Evolutionary conservation across 2,797 vertebrate genomes (phyloP).

Genomic region (Phataginus tricuspis): DNA sequence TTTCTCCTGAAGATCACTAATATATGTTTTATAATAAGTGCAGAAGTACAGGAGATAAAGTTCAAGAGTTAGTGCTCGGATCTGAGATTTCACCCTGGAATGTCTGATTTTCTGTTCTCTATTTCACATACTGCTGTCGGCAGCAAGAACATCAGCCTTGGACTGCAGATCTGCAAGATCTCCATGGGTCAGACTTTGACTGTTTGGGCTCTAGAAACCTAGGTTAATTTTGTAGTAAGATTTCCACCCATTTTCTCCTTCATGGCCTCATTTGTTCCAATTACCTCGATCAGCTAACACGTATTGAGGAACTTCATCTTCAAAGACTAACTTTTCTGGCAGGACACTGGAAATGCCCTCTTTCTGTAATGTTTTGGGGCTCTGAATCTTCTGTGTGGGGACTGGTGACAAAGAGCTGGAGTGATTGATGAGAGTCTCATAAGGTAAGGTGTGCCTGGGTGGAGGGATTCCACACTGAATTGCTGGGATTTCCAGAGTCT

Average conservation of each 20-base stretch:
- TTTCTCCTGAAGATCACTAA: background rate
- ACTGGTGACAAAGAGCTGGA: fast-evolving
- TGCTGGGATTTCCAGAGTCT: background rate
- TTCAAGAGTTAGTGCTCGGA: too few relatives aligned
- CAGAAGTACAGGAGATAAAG: too few relatives aligned
- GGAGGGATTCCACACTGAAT: background rate
- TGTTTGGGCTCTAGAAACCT: background rate
- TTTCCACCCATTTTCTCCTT: background rate
- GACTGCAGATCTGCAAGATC: background rate
- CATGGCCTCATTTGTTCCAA: background rate
- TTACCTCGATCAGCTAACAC: constrained; percentile 59
- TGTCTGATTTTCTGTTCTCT: background rate
- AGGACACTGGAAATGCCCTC: background rate
- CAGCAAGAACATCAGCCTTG: background rate
- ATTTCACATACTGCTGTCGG: background rate
- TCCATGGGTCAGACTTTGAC: background rate
- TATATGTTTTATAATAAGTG: background rate
- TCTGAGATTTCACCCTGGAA: background rate
- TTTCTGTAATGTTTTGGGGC: fast-evolving
- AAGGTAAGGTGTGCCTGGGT: background rate
- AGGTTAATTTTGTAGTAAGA: background rate
- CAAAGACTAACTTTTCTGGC: fast-evolving
- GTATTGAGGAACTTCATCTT: background rate
- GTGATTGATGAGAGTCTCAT: fast-evolving
- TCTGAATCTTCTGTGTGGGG: fast-evolving